Evolutionary conservation across 2,797 vertebrate species (phyloP), one percentile per base, ranked within the genome.

Genomic region (Premnoplex brunnescens): DNA sequence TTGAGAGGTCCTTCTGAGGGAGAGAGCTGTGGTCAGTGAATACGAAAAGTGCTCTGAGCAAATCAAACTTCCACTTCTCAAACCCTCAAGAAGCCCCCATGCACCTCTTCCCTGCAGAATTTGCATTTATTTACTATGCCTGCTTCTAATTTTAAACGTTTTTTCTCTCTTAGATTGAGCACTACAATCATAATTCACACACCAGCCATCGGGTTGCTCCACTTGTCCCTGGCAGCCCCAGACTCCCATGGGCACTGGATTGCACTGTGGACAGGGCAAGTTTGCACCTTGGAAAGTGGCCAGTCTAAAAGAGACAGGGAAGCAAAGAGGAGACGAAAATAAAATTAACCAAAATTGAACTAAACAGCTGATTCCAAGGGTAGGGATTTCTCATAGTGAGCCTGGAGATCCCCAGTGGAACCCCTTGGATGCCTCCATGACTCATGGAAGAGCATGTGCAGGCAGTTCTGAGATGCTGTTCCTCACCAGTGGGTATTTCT

Each of bases 211-310:
- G 2, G 2, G 37, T 34, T 23, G 49, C 43, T 89, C 28, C 27
- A 1, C 36, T 46, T 8, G 14, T 12, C 44, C 41, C 17, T 9
- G 16, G 16, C 34, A 7, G 19, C 16, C 15, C 44, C 8, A 34
- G 30, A 10, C 24, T 71, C 48, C 43, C 0, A 0, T 10, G 34
- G 60, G 9, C n/a, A 3, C 4, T 1, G 49, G 49, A 36, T 52
- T 44, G 4, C 3, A 28, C 14, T 32, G 32, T 2, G 21, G 41
- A 12, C 3, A 28, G 43, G 30, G 30, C 12, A 14, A 17, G 49
- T 20, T 32, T 22, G 15, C 6, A 24, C 36, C 39, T 41, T 20
- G 82, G 44, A 10, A 46, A 30, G 13, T 2, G 15, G 20, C 27
- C 28, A 13, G 14, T 4, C 79, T 49, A 1, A 52, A 21, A 49